Evolutionary conservation across 1,140 invertebrate species (phyloP), one percentile per base, ranked within the genome.

Genomic region (Drosophila sp.): DNA sequence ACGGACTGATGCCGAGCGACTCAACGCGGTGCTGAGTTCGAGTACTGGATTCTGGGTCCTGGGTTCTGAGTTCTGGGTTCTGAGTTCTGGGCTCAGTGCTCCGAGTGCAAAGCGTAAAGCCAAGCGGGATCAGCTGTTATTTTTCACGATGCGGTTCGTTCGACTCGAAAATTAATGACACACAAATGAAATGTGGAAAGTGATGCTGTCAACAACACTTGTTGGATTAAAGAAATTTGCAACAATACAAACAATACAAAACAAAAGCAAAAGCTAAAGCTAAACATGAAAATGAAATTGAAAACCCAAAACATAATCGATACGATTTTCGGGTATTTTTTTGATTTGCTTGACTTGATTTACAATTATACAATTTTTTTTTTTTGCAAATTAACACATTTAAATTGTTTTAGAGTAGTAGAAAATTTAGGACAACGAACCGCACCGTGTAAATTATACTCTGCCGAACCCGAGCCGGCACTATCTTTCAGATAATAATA

Each of bases 151-250:
- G 76, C 65, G 75, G 82, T 78, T 78, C 65, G 53, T 82, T 66
- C 62, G 73, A 74, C 66, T 89, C 70, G 73, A 78, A 84, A 89
- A 89, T 89, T 89, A 89, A 89, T 89, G 84, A 74, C 80, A 83
- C 66, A 77, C 63, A 76, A 79, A 76, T 89, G 80, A 83, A 83
- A 83, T 74, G 83, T 72, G 79, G 76, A 89, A 89, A 89, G 66
- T 78, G 76, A 89, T 77, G 83, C 83, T 89, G 83, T 89, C 83
- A 89, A 89, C 83, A 89, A 80, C 83, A 89, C 84, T 89, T 89
- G 83, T 84, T 74, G 76, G 51, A 83, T 78, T 87, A 61, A 48
- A 69, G 64, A 32, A 59, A 56, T 43, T 21, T 21, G 25, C 27
- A 57, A 67, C 54, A 62, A 51, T 72, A 18, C 48, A 7, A 36